phyloP scores from a whole-genome alignment of 2,888 invertebrate genomes.

The Cacoxenus indagator region DNA sequence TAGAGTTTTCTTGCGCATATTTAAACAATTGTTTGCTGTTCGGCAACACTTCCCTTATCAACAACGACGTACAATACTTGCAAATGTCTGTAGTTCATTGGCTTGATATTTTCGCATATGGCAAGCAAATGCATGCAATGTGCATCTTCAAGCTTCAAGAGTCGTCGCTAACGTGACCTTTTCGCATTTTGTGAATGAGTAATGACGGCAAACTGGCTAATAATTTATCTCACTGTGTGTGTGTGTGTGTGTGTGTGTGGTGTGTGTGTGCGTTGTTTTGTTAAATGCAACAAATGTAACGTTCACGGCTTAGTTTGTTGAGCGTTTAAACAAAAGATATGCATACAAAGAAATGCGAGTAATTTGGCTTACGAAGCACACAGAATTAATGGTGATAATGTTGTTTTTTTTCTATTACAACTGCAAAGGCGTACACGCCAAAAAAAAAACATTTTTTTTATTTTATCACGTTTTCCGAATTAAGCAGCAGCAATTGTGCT shows the following conservation, averaged over 20 bases:
- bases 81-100: constrained; percentile 63
- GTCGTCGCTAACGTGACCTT: constrained; percentile 17
- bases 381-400: constrained; percentile 25
- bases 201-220: constrained; percentile 31
- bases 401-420: constrained; percentile 19
- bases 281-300: constrained; percentile 42
- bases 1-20: neutral
- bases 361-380: neutral
- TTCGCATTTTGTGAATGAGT: constrained; percentile 11
- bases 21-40: neutral
- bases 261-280: constrained; percentile 33
- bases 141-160: neutral
- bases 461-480: constrained; percentile 66
- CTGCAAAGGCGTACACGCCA: constrained; percentile 28
- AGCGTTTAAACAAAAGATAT: neutral
- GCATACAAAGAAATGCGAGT: neutral
- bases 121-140: constrained; percentile 1
- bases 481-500: constrained; percentile 57
- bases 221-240: constrained; percentile 35
- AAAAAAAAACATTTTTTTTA: no score
- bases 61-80: constrained; percentile 32
- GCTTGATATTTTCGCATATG: constrained; percentile 50
- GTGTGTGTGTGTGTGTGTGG: constrained; percentile 29
- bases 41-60: neutral
- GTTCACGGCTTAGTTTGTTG: neutral